Conservation (phyloP, 2,888 invertebrate genomes). For the Meiosimyza decipiens region DNA sequence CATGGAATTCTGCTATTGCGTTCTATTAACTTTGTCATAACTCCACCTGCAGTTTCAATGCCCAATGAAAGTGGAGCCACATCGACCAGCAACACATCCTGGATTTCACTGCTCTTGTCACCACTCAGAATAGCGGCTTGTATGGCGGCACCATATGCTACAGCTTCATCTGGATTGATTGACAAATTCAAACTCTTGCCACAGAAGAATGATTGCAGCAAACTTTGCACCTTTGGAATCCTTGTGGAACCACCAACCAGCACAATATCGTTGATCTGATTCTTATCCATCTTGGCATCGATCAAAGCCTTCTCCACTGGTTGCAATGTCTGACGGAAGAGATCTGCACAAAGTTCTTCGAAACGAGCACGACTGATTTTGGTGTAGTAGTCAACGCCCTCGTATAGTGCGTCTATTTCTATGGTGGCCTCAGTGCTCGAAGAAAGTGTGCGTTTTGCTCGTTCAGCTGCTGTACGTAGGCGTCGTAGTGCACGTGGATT, state of each 20-base stretch:
- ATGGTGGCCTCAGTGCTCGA: constrained; percentile 81
- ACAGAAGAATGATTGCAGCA: constrained; percentile 81
- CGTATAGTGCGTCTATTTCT: constrained; percentile 80
- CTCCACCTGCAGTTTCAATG: constrained; percentile 84
- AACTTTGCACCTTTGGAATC: constrained; percentile 81
- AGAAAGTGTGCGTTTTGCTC: constrained; percentile 81
- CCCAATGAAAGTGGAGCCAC: constrained; percentile 78
- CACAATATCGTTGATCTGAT: constrained; percentile 81
- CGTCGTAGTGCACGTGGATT: constrained; percentile 77
- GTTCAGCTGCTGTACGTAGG: constrained; percentile 80
- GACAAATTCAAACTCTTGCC: constrained; percentile 78
- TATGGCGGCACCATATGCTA: constrained; percentile 82
- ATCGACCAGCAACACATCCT: constrained; percentile 78
- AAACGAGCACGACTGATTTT: constrained; percentile 78
- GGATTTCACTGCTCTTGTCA: constrained; percentile 77
- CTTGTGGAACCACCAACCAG: constrained; percentile 85
- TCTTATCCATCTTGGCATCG: constrained; percentile 83
- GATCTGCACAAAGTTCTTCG: constrained; percentile 78
- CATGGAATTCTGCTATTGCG: constrained; percentile 78
- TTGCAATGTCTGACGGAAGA: constrained; percentile 78
- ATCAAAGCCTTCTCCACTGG: constrained; percentile 82
- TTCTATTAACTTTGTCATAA: constrained; percentile 82
- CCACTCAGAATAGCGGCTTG: constrained; percentile 80
- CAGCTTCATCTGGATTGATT: constrained; percentile 85
- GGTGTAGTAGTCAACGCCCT: constrained; percentile 79